A percentile compares a stretch with the other conserved stretches of the same genome.
These are phyloP conservation scores for Ochotona princeps DNA, from an alignment of 2,113 vertebrate genomes.

Conservation along the genomic window DNA sequence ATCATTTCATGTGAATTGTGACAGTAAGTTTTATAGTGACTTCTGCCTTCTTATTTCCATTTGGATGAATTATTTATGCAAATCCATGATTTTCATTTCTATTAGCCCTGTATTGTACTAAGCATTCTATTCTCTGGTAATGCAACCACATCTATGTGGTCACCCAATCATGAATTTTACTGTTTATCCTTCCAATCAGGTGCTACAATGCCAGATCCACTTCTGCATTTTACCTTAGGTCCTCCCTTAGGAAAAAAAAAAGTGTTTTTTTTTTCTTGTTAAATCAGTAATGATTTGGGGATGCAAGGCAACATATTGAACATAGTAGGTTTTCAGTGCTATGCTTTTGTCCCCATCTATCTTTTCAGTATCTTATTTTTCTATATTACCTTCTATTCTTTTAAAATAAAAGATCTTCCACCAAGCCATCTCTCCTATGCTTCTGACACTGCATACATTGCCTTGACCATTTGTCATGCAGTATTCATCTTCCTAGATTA, in stretches of 20 bases:
- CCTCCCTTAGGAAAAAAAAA: neutral
- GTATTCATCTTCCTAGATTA: neutral
- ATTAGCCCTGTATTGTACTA: neutral
- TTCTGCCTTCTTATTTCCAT: neutral
- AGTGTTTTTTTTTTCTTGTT: too few relatives aligned
- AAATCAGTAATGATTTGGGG: too few relatives aligned
- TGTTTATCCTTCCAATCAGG: too few relatives aligned
- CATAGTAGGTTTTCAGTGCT: neutral
- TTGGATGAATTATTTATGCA: neutral
- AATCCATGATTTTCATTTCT: conserved; percentile 12
- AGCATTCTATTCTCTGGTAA: conserved; percentile 16
- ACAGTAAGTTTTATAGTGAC: neutral
- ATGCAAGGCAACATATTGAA: neutral
- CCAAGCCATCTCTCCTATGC: neutral
- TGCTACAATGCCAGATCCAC: too few relatives aligned
- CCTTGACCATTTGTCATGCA: neutral
- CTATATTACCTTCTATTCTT: neutral
- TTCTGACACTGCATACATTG: neutral
- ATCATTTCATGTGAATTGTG: neutral
- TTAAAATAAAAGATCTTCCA: neutral
- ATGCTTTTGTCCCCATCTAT: neutral
- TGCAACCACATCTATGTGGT: neutral
- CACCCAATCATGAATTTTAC: neutral
- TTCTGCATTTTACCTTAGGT: neutral
- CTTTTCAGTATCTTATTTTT: neutral